Percentiles rank a stretch among this genome's conserved stretches.
Conservation (phyloP, 2,113 vertebrate genomes). For the Petaurus breviceps region DNA sequence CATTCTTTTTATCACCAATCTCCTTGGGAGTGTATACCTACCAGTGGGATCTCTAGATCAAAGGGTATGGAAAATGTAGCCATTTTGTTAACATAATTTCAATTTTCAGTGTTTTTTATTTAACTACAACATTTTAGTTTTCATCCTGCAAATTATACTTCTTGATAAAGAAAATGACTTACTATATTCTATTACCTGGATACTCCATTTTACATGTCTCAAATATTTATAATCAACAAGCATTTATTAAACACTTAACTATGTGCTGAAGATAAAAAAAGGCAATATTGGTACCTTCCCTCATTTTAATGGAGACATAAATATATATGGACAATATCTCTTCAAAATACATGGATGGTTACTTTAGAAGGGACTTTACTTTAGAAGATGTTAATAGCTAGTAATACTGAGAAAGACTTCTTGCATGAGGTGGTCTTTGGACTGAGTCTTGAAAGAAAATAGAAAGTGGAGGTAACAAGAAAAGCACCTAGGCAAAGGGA, state of each 20-base stretch:
- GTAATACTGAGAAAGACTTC: too few species aligned
- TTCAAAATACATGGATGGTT: neutral
- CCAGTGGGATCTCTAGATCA: neutral
- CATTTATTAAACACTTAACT: neutral
- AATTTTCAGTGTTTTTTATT: neutral
- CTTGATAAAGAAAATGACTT: constrained; percentile 3
- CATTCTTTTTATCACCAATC: neutral
- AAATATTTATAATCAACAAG: neutral
- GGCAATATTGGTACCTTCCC: neutral
- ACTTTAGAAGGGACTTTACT: neutral
- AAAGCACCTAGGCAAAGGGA: neutral
- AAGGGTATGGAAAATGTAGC: neutral
- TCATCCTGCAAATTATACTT: neutral
- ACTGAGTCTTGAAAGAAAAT: neutral
- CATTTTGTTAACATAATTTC: neutral
- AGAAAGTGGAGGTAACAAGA: neutral
- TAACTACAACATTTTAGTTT: neutral
- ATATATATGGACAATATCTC: neutral
- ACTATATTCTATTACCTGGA: neutral
- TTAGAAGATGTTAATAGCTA: neutral
- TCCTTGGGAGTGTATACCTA: neutral
- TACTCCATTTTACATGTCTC: neutral
- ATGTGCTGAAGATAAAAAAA: neutral
- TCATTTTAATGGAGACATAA: neutral
- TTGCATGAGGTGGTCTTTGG: neutral